Evolutionary conservation across 2,888 invertebrate species (phyloP), one percentile per base, ranked within the genome.

Genomic region (Mesoligia furuncula): DNA sequence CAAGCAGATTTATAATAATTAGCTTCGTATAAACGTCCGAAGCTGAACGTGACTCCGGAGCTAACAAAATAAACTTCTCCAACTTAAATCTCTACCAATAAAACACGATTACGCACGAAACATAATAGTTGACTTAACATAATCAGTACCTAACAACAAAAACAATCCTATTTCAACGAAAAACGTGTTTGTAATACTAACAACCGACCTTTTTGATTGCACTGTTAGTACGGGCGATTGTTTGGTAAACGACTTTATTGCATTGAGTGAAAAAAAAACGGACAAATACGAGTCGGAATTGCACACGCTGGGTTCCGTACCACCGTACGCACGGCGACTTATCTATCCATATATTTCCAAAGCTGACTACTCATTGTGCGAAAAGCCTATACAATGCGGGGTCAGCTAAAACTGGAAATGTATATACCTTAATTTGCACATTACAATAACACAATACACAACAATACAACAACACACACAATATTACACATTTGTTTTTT

Each of bases 211-310:
- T 90, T 90, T 90, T 88, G 84, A 90, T 88, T 89, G 88, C 87
- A 90, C 88, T 89, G 90, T 91, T 91, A 90, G 87, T 88, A 88
- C 86, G 85, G 79, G 86, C 87, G 86, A 84, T 78, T 84, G 85
- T 86, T 90, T 84, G 85, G 87, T 82, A 87, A 87, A 90, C 87
- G 89, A 87, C 85, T 90, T 91, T 90, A 91, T 90, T 90, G 90
- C 89, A 87, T 85, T 85, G 87, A 87, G 85, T 88, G 87, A 88
- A 79, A 90, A 79, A 90, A 68, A 59, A 59, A 2, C 4, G 8
- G 7, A 13, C n/a, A 20, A 59, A 15, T 68, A 13, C 5, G 68
- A 68, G 2, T 68, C 24, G 11, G 17, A 57, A 27, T 67, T 7
- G 20, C 20, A 27, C 20, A 27, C 4, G 11, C 9, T n/a, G 24